phyloP scores from a whole-genome alignment of 2,113 vertebrate species.

The Oreochromis tanganicae region DNA sequence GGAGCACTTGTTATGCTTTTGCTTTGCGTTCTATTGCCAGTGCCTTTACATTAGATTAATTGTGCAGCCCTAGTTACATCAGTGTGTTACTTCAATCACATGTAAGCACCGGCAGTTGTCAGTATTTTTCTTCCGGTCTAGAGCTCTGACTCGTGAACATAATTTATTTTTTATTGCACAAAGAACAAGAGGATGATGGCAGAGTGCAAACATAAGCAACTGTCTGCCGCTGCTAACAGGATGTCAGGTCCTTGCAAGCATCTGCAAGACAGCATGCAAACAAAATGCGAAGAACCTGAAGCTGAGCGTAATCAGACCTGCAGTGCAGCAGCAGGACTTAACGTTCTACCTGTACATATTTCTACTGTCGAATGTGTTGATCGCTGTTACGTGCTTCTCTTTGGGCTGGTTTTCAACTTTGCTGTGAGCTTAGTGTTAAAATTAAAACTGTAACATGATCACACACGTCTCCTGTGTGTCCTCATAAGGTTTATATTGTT shows the following conservation, averaged over 20 bases:
- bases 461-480: background rate
- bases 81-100: background rate
- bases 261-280: background rate
- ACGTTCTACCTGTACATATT: background rate
- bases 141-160: background rate
- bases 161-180: accelerated
- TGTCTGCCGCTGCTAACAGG: background rate
- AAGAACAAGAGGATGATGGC: background rate
- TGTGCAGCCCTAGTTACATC: background rate
- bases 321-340: background rate
- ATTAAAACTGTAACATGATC: background rate
- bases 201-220: background rate
- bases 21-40: background rate
- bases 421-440: background rate
- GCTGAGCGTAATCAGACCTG: background rate
- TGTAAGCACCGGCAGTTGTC: background rate
- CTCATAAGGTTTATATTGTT: background rate
- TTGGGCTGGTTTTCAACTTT: background rate
- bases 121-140: background rate
- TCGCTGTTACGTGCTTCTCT: accelerated
- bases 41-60: background rate
- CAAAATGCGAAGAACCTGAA: background rate
- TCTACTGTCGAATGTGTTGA: background rate
- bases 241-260: background rate
- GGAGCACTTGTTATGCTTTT: background rate